Percentiles rank a stretch among this genome's conserved stretches.
Conservation (phyloP, 2,113 vertebrate species). For the Mus musculus region GRCm39 chr6:34790001-34790500, state of each 20-base stretch:
- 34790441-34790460: slow-evolving; percentile 9
- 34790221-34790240: not conserved
- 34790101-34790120: not conserved
- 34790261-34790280: not conserved
- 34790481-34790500: not conserved
- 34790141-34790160: not conserved
- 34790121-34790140: not conserved
- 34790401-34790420: not conserved
- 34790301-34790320: slow-evolving; percentile 38
- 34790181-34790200: slow-evolving; percentile 33
- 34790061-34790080: slow-evolving; percentile 27
- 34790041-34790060: not conserved
- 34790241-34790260: not conserved
- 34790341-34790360: slow-evolving; percentile 41
- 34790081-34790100: not conserved
- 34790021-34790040: not conserved
- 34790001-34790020: not conserved
- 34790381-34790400: not conserved
- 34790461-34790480: not conserved
- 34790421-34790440: slow-evolving; percentile 50
- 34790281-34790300: slow-evolving; percentile 30
- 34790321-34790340: slow-evolving; percentile 26
- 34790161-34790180: slow-evolving; percentile 42
- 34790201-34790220: slow-evolving; percentile 45
- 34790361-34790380: not conserved